Evolutionary conservation across 2,888 invertebrate genomes (phyloP).

Genomic region (Hypomecis atomaria): DNA sequence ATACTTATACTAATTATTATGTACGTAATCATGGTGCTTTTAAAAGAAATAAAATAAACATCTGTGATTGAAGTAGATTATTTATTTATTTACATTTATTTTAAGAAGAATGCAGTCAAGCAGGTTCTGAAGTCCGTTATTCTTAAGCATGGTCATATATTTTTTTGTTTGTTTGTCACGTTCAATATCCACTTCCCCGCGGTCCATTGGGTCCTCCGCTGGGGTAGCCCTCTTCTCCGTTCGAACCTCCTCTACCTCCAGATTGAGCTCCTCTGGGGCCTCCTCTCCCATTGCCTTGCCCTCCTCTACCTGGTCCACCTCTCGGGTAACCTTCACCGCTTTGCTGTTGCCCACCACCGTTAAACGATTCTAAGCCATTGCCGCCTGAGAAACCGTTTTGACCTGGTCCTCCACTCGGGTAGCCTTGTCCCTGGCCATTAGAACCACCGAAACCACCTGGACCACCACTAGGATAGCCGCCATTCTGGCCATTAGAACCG

Average conservation of each 20-base stretch:
- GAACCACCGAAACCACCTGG: constrained; percentile 9
- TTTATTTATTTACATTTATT: constrained; percentile 41
- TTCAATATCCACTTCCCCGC: constrained; percentile 75
- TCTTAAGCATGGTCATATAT: neutral
- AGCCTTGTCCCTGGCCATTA: constrained; percentile 43
- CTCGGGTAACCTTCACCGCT: constrained; percentile 52
- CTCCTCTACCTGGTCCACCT: constrained; percentile 52
- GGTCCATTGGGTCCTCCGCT: constrained; percentile 73
- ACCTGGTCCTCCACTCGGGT: constrained; percentile 51
- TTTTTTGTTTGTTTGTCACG: constrained; percentile 2
- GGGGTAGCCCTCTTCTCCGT: constrained; percentile 67
- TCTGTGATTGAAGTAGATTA: constrained; percentile 30
- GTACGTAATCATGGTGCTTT: neutral
- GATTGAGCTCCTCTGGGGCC: constrained; percentile 45
- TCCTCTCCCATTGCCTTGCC: constrained; percentile 47
- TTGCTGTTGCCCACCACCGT: constrained; percentile 33
- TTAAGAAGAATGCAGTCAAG: constrained; percentile 14
- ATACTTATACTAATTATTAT: neutral
- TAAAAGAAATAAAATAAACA: constrained; percentile 25
- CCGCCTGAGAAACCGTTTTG: constrained; percentile 44
- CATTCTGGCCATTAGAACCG: constrained; percentile 32
- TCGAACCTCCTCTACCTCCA: constrained; percentile 38
- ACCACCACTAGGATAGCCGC: constrained; percentile 35
- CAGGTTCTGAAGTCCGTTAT: constrained; percentile 6
- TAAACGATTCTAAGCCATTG: constrained; percentile 42